phyloP scores from a whole-genome alignment of 1,140 invertebrate genomes.

The Plutomurus gul region DNA sequence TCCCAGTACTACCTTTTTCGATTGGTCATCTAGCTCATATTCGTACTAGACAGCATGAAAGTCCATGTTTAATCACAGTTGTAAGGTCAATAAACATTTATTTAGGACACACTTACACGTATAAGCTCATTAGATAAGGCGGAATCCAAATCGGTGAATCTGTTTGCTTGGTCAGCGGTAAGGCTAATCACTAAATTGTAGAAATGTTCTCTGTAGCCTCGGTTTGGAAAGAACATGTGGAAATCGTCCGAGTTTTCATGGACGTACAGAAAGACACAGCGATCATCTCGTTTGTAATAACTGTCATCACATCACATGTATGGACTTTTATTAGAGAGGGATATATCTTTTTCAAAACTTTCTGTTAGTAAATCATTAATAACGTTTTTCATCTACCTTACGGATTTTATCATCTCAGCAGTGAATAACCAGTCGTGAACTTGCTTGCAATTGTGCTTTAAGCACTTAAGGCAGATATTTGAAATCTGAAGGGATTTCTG shows the following conservation, averaged over 20 bases:
- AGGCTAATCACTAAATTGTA: slow-evolving; percentile 80
- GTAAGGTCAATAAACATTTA: no score
- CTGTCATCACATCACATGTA: slow-evolving; percentile 60
- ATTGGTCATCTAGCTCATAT: slow-evolving; percentile 92
- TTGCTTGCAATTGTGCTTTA: slow-evolving; percentile 76
- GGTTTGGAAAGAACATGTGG: slow-evolving; percentile 96
- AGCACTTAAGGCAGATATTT: slow-evolving; percentile 78
- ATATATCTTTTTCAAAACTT: background rate
- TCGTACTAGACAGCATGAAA: no score
- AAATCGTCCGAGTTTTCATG: slow-evolving; percentile 98
- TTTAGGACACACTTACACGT: slow-evolving; percentile 66
- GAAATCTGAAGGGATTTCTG: slow-evolving; percentile 86
- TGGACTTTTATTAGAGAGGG: background rate
- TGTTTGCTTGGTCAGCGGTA: slow-evolving; percentile 81
- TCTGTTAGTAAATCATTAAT: background rate
- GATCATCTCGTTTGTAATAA: slow-evolving; percentile 92
- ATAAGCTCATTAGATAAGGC: slow-evolving; percentile 71
- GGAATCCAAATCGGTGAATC: slow-evolving; percentile 79
- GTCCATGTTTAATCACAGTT: no score
- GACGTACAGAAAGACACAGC: slow-evolving; percentile 96
- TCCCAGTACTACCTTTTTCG: slow-evolving; percentile 84
- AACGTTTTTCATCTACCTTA: slow-evolving; percentile 64
- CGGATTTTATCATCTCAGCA: slow-evolving; percentile 87
- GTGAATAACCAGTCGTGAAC: slow-evolving; percentile 94
- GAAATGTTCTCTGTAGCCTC: slow-evolving; percentile 78